Base-by-base conservation (phyloP, 2,113 vertebrate genomes). In the Heterocephalus glaber region DNA sequence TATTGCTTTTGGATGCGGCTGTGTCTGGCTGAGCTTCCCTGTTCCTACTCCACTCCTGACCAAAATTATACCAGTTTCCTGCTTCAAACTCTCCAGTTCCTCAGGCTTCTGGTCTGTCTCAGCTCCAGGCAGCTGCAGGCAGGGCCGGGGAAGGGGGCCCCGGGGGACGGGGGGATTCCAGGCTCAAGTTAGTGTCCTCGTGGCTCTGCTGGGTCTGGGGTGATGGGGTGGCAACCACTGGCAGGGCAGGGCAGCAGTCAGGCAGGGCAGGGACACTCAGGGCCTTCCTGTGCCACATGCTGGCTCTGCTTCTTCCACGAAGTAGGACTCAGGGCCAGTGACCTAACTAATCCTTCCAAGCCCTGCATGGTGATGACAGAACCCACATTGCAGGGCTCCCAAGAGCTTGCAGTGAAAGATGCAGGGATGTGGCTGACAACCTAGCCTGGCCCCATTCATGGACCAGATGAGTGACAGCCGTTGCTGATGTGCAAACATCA, bases 21-120 rank as follows among this genome's bases (percentile, higher is more conserved):
- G 68, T 30, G 86, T 83, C 95, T 93, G 95, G 94, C 94, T 72
- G 89, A 20, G 47, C 47, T 68, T 86, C 81, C 72, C 58, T 44
- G 28, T 74, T 72, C 87, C 63, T 86, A 72, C 94, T 87, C 94
- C 92, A 96, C 95, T 83, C 92, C 90, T 89, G 88, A 97, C 95
- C 97, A 96, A 96, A 97, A 96, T 97, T 95, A 96, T 92, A 96
- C 96, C 97, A 77, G 95, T 65, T 98, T 97, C 97, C 97, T 98
- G 97, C 95, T 95, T 66, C 83, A 90, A 90, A 74, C 24, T 81
- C 95, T 96, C 79, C 54, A 52, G 24, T 87, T 91, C 89, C 65
- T 13, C 1, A n/a, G 85, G 47, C 89, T 96, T 79, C 95, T 74
- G 91, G 68, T 41, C 68, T 54, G 92, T 49, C 44, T 1, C 7